Evolutionary conservation across 2,797 vertebrate genomes (phyloP).

Genomic region (Lacerta agilis): DNA sequence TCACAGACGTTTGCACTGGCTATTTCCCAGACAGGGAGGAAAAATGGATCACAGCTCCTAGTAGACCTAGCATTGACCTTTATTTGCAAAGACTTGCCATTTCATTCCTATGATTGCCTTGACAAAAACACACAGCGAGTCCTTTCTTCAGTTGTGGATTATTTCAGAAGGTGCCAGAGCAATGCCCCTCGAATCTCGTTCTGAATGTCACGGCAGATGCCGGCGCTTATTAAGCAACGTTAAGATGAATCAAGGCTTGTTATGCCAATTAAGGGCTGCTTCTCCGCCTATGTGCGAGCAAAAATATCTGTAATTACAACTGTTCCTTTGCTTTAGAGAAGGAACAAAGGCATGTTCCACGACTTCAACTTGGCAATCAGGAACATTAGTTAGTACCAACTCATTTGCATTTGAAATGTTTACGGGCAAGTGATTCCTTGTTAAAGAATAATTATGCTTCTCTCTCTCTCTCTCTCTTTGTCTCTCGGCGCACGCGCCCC

Average conservation of each 20-base stretch:
- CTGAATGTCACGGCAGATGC: not conserved
- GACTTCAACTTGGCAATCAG: conserved; percentile 18
- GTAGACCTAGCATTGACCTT: not conserved
- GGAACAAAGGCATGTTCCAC: not conserved
- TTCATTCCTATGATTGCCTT: not conserved
- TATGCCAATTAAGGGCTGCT: not conserved
- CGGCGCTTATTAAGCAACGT: conserved; percentile 21
- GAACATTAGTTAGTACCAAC: conserved; percentile 2
- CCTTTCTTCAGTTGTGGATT: accelerated
- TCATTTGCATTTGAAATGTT: conserved; percentile 49
- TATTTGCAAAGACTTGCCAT: not conserved
- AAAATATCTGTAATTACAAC: not conserved
- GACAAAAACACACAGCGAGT: not conserved
- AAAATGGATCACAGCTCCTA: not conserved
- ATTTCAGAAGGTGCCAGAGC: not conserved
- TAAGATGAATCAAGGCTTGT: not conserved
- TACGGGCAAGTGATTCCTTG: conserved; percentile 36
- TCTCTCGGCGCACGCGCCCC: not conserved
- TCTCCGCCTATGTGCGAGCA: not conserved
- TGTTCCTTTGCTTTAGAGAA: not conserved
- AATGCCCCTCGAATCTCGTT: not conserved
- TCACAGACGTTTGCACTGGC: not conserved
- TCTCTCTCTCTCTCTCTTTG: not conserved
- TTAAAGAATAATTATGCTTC: not conserved
- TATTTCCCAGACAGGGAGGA: not conserved